These are phyloP conservation scores for Mormoops blainvillei DNA, from an alignment of 2,113 vertebrate species.

Conservation along the genomic window DNA sequence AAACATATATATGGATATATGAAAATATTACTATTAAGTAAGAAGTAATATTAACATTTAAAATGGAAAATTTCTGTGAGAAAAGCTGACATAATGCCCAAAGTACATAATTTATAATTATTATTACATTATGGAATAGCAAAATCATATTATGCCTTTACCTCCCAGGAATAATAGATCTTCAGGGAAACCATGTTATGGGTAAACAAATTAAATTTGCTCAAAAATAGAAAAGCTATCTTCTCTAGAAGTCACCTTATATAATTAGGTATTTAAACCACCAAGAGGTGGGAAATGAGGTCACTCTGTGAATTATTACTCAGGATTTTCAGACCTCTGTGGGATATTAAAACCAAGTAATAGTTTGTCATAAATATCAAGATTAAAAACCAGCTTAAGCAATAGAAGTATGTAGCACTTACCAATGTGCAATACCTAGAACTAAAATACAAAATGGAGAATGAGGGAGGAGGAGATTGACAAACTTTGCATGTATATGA, in stretches of 20 bases:
- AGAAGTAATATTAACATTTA: background rate
- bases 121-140: background rate
- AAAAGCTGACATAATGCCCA: background rate
- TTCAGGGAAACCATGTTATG: background rate
- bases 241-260: background rate
- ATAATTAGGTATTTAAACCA: background rate
- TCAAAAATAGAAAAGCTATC: background rate
- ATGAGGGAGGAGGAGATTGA: background rate
- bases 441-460: background rate
- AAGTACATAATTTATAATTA: background rate
- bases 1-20: background rate
- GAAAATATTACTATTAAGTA: background rate
- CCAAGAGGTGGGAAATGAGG: background rate
- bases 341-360: background rate
- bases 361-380: background rate
- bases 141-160: background rate
- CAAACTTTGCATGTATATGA: background rate
- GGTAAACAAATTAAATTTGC: background rate
- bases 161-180: background rate
- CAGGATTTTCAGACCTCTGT: background rate
- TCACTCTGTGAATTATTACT: background rate
- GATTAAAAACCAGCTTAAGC: background rate
- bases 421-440: background rate
- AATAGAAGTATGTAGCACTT: background rate
- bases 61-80: background rate